Conservation (phyloP, 2,797 vertebrate genomes). For the Micropoecilia bifurca region DNA sequence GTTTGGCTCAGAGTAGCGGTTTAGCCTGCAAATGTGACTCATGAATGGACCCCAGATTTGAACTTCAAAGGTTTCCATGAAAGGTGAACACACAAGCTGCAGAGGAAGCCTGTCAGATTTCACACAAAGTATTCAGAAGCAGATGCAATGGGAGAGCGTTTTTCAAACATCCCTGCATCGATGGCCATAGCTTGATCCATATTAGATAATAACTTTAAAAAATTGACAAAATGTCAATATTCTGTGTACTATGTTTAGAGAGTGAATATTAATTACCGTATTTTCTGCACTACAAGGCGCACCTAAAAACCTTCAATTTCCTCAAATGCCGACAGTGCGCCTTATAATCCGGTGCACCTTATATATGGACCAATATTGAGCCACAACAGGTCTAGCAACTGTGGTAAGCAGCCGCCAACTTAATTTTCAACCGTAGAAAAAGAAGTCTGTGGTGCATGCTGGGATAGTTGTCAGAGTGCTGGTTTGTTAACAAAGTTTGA, state of each 20-base stretch:
- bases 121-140: not conserved
- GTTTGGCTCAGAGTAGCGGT: constrained; percentile 34
- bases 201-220: not conserved
- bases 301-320: too few relatives aligned
- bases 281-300: too few relatives aligned
- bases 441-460: too few relatives aligned
- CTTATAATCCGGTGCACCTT: too few relatives aligned
- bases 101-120: constrained; percentile 22
- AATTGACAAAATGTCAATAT: not conserved
- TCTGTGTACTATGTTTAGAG: not conserved
- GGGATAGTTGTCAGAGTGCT: too few relatives aligned
- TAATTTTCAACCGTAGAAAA: too few relatives aligned
- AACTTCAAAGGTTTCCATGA: constrained; percentile 44
- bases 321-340: too few relatives aligned
- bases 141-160: not conserved
- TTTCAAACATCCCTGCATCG: not conserved
- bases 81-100: constrained; percentile 6
- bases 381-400: too few relatives aligned
- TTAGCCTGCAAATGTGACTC: constrained; percentile 54
- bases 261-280: not conserved
- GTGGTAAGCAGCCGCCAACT: too few relatives aligned
- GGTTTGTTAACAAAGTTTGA: too few relatives aligned
- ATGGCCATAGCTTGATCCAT: not conserved
- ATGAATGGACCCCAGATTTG: constrained; percentile 34
- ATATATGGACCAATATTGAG: too few relatives aligned